phyloP scores from a whole-genome alignment of 2,113 vertebrate genomes.

The Pseudolaguvia tuberculata region DNA sequence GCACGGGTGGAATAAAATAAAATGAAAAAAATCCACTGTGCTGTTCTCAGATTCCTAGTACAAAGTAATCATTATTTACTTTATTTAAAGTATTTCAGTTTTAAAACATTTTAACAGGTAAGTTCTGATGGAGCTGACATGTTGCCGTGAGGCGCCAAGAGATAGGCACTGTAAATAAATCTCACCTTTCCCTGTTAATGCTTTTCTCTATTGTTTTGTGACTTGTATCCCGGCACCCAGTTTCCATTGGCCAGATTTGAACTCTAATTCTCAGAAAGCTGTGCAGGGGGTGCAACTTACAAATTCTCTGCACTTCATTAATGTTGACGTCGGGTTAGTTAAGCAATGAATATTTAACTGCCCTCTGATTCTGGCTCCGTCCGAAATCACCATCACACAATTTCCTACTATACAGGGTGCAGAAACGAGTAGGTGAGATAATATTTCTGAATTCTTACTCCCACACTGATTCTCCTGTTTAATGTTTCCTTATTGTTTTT shows the following conservation, averaged over 20 bases:
- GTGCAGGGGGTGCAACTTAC: background rate
- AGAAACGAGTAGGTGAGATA: too few species aligned
- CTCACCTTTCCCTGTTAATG: background rate
- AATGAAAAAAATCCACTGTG: too few species aligned
- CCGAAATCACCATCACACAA: too few species aligned
- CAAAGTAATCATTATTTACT: too few species aligned
- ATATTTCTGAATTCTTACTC: too few species aligned
- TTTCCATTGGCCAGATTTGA: background rate
- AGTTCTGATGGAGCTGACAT: background rate
- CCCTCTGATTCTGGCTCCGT: background rate
- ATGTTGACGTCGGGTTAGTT: constrained; percentile 21
- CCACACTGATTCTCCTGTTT: too few species aligned
- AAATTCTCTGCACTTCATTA: constrained; percentile 26
- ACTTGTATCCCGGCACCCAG: background rate
- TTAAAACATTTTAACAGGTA: too few species aligned
- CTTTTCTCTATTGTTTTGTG: background rate
- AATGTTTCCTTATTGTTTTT: too few species aligned
- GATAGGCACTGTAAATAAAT: background rate
- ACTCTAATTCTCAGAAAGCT: background rate
- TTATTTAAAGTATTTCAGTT: too few species aligned
- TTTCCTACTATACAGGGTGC: too few species aligned
- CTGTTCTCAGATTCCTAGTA: too few species aligned
- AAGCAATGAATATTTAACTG: constrained; percentile 37
- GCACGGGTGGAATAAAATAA: too few species aligned
- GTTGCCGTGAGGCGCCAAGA: background rate